Percentiles rank a stretch among this genome's conserved stretches.
Evolutionary conservation across 53 echinoderm and acorn worm species (phyloP).

Genomic region (Actinopyga echinites): DNA sequence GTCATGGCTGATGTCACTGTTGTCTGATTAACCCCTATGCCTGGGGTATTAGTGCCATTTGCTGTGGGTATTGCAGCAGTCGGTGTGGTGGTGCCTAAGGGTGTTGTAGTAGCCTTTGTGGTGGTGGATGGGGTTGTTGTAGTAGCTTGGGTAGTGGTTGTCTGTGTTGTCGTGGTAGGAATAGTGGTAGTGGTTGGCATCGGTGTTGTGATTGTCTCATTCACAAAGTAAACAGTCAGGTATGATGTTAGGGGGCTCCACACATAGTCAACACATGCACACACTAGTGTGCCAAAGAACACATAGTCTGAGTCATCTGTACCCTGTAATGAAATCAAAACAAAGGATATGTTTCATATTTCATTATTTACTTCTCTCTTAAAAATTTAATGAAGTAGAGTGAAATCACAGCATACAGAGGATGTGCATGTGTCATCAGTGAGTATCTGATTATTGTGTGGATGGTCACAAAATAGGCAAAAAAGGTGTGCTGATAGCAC

Average conservation of each 20-base stretch:
- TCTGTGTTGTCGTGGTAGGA: not conserved
- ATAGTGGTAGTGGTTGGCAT: not conserved
- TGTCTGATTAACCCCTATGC: not conserved
- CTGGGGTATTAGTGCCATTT: not conserved
- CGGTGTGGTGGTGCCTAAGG: not conserved
- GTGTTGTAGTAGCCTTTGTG: not conserved
- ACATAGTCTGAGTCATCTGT: conserved; percentile 4
- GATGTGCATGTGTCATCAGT: too few species aligned
- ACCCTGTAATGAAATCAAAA: not conserved
- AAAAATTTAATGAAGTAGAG: too few species aligned
- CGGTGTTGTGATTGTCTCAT: conserved; percentile 27
- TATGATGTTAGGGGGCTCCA: conserved; percentile 64
- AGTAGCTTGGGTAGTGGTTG: not conserved
- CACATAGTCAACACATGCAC: conserved; percentile 46
- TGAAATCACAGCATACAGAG: too few species aligned
- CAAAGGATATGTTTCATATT: too few species aligned
- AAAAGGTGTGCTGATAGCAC: too few species aligned
- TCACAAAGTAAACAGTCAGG: conserved; percentile 3
- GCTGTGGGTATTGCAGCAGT: not conserved
- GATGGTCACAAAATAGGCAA: too few species aligned
- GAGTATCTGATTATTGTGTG: too few species aligned
- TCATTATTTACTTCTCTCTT: too few species aligned
- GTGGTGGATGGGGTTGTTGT: not conserved
- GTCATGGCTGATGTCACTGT: not conserved
- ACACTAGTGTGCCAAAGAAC: conserved; percentile 68